Evolutionary conservation across 2,888 invertebrate genomes (phyloP), one percentile per base, ranked within the genome.

Genomic region (Embidobia sp.): DNA sequence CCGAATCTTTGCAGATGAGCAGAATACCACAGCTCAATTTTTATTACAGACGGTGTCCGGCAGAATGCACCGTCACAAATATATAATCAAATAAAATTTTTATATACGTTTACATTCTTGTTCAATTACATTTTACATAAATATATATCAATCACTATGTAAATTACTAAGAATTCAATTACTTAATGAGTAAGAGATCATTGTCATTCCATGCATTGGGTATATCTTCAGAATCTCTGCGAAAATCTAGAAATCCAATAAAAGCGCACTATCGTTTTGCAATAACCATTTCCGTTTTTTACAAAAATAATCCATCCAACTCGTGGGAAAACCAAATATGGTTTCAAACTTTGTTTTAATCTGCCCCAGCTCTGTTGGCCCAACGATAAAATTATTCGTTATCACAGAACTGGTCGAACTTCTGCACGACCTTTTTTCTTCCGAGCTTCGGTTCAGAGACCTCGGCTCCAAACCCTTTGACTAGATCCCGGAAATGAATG

Each of bases 341-440:
- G 53, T 67, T 69, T 42, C 22, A 26, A 61, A 69, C 40, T 67
- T 55, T 63, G 27, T 74, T 59, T 66, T 74, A 59, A 73, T 66
- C 44, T 59, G 13, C 44, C 27, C 35, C 40, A 19, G 26, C 35
- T 19, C 18, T 67, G n/a, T 48, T 53, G 26, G 40, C 40, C 61
- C 19, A 8, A 7, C 27, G 35, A 53, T 40, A 61, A 64, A 69
- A 76, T 61, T 55, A 69, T 55, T 69, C 55, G 48, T 57, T 63
- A 69, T 75, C 63, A 46, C 33, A 13, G 3, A 49, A 69, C 26
- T 18, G 42, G 10, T 26, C 26, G n/a, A 8, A 51, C 33, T 44
- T 42, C 11, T 5, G 11, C 18, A 4, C 16, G 18, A 16, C 13
- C 13, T 59, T 49, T 59, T 59, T 48, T 37, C 51, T 37, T 49